Base-by-base conservation (phyloP, 2,113 vertebrate species). In the Halcyon senegalensis region DNA sequence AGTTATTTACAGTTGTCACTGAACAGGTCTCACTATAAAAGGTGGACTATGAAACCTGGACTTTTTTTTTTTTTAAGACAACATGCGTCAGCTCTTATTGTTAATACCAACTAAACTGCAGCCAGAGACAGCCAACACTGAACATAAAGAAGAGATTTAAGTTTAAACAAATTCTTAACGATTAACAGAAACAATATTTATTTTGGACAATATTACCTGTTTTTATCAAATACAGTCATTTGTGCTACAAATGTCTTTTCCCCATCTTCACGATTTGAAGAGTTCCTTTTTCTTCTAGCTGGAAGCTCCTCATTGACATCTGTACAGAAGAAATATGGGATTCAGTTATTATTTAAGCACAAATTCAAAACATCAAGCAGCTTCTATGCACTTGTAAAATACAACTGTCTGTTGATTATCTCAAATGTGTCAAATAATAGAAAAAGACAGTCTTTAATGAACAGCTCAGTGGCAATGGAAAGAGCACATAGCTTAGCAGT, bases 181-280 rank as follows among this genome's bases (percentile, higher is more conserved):
- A 82, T 51, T 73, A 84, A 13, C n/a, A 84, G 62, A 93, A 77
- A 18, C 37, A 68, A 2, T 33, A 48, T 23, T 81, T 87, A 28
- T 70, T 72, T 87, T 88, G 43, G 43, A 72, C n/a, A 92, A 15
- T 37, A 93, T 98, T 97, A 99, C 99, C 99, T 99, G 96, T 99
- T 99, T 98, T 99, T 99, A 98, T 99, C 99, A 98, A 99, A 99
- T 78, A 99, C 99, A 16, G 99, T 99, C 99, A 99, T 99, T 97
- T 99, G 99, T 96, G 99, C 99, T 95, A 99, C 98, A 97, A 99
- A 99, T 5, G 98, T 99, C 96, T 98, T 98, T 75, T 99, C 99
- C 11, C 98, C 99, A 77, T 99, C 99, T 72, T 99, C 99, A 89
- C 98, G 98, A 93, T 98, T 99, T 66, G 99, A 98, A 28, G 98